Percentiles rank a stretch among this genome's conserved stretches.
phyloP scores from a whole-genome alignment of 2,888 invertebrate species.

The Geotrupes spiniger region DNA sequence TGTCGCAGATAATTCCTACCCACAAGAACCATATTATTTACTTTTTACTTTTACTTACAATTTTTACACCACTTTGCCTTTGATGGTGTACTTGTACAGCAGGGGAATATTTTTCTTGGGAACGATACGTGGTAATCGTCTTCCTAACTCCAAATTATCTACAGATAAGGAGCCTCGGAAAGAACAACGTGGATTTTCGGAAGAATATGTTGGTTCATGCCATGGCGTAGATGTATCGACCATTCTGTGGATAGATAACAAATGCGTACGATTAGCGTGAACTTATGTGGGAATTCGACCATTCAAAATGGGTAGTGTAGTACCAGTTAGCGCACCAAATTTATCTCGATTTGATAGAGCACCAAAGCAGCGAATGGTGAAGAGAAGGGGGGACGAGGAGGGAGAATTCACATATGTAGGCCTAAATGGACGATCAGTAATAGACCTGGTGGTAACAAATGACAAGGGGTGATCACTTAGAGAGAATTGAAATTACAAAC shows the following conservation, averaged over 20 bases:
- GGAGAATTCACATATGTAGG: too few species aligned
- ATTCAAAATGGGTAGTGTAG: too few species aligned
- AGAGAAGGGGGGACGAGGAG: too few species aligned
- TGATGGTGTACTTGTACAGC: constrained; percentile 32
- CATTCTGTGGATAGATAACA: constrained; percentile 31
- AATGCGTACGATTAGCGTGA: constrained; percentile 30
- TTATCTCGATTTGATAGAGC: too few species aligned
- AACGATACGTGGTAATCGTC: constrained; percentile 35
- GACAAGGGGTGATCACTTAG: too few species aligned
- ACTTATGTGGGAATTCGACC: constrained; percentile 25
- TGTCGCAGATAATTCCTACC: constrained; percentile 34
- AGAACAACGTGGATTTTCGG: constrained; percentile 28
- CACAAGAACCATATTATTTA: constrained; percentile 37
- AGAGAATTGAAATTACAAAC: too few species aligned
- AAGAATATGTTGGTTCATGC: constrained; percentile 30
- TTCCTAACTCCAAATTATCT: constrained; percentile 39
- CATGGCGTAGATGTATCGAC: constrained; percentile 28
- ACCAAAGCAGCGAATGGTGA: too few species aligned
- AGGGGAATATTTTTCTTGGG: constrained; percentile 36
- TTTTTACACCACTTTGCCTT: constrained; percentile 35
- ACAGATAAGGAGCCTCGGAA: constrained; percentile 33
- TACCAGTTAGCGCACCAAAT: too few species aligned
- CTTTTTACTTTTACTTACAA: too few species aligned
- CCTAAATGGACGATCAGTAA: too few species aligned
- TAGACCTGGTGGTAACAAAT: too few species aligned